Percentiles rank a stretch among this genome's conserved stretches.
Conservation (phyloP, 1,140 invertebrate genomes). For the Adoxophyes honmai region DNA sequence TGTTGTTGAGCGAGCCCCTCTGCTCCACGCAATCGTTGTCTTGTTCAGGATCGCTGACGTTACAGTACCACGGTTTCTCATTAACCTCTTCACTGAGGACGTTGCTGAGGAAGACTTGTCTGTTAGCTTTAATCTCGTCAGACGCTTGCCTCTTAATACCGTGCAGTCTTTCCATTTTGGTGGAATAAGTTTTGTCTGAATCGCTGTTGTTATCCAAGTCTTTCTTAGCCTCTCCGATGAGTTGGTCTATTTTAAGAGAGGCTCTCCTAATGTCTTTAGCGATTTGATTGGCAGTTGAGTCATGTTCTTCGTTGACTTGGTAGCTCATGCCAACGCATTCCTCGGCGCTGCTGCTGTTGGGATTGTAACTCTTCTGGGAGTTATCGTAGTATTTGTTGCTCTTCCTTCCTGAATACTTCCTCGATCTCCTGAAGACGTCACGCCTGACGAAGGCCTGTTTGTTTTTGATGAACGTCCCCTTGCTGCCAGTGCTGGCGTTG, state of each 20-base stretch:
- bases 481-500: slow-evolving; percentile 55
- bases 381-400: slow-evolving; percentile 75
- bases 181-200: slow-evolving; percentile 65
- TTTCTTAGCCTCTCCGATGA: slow-evolving; percentile 77
- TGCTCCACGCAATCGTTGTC: slow-evolving; percentile 62
- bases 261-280: slow-evolving; percentile 76
- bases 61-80: slow-evolving; percentile 74
- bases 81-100: slow-evolving; percentile 57
- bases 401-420: slow-evolving; percentile 76
- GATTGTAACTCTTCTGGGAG: slow-evolving; percentile 63
- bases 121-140: slow-evolving; percentile 67
- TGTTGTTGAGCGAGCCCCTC: slow-evolving; percentile 46
- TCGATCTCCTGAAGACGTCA: slow-evolving; percentile 74
- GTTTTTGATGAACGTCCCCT: slow-evolving; percentile 81
- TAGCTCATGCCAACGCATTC: slow-evolving; percentile 73
- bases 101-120: slow-evolving; percentile 63
- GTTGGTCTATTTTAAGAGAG: slow-evolving; percentile 77
- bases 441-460: slow-evolving; percentile 75
- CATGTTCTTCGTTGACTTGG: slow-evolving; percentile 73
- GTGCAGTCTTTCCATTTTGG: slow-evolving; percentile 70
- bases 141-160: slow-evolving; percentile 69
- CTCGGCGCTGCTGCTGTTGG: slow-evolving; percentile 73
- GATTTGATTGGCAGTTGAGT: slow-evolving; percentile 77
- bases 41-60: slow-evolving; percentile 72
- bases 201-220: slow-evolving; percentile 70